Conservation (phyloP, 1,140 invertebrate genomes). For the Zaprionus camerounensis region DNA sequence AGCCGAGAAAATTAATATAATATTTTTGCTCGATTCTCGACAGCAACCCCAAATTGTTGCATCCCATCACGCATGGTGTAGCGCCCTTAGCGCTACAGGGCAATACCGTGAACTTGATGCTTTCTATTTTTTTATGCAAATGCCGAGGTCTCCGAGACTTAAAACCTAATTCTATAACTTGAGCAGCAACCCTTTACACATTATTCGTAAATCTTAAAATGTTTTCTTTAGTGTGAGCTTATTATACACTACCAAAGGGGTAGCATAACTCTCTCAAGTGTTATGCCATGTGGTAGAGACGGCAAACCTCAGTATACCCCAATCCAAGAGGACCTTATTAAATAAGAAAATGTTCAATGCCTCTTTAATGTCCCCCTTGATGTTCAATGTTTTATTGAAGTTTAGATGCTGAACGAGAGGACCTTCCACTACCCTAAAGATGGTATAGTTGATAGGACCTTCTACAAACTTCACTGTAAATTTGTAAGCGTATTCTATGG, state of each 20-base stretch:
- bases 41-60: constrained; percentile 35
- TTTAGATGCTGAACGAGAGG: too few relatives aligned
- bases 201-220: constrained; percentile 76
- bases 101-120: constrained; percentile 26
- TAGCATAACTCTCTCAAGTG: not conserved
- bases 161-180: constrained; percentile 30
- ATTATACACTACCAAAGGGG: not conserved
- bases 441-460: too few relatives aligned
- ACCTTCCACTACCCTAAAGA: too few relatives aligned
- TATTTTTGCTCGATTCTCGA: constrained; percentile 55
- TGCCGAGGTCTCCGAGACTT: constrained; percentile 40
- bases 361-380: too few relatives aligned
- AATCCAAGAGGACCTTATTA: not conserved
- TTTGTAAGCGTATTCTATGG: not conserved
- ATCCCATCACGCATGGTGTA: constrained; percentile 14
- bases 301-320: not conserved
- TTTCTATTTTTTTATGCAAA: constrained; percentile 74
- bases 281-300: not conserved
- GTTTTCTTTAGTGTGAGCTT: constrained; percentile 66
- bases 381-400: too few relatives aligned
- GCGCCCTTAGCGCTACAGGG: constrained; percentile 38
- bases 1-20: constrained; percentile 76
- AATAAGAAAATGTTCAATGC: not conserved
- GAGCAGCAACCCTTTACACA: constrained; percentile 63
- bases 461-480: not conserved